phyloP scores from a whole-genome alignment of 2,113 vertebrate genomes.

The Zosterops hypoxanthus region DNA sequence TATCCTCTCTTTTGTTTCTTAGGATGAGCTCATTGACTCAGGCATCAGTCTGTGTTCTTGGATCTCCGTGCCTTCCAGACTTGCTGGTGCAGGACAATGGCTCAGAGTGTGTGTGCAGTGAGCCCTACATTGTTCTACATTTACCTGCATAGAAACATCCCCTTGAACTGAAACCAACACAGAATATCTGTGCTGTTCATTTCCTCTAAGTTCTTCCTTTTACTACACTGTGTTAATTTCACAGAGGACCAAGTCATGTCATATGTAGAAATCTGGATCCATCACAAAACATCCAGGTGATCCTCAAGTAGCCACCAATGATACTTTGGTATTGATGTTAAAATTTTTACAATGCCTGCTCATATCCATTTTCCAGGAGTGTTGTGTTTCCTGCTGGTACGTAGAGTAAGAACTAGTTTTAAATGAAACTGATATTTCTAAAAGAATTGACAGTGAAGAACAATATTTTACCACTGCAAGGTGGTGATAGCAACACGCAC shows the following conservation, averaged over 20 bases:
- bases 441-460: neutral
- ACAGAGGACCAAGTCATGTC: neutral
- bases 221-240: neutral
- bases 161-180: neutral
- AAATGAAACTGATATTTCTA: neutral
- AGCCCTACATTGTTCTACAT: neutral
- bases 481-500: neutral
- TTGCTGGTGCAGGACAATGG: neutral
- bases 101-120: accelerated
- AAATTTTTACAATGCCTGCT: neutral
- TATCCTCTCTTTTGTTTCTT: neutral
- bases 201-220: neutral
- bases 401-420: neutral
- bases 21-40: neutral
- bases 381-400: neutral
- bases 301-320: neutral
- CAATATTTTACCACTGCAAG: neutral
- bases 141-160: neutral
- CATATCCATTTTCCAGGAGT: neutral
- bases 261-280: neutral
- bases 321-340: neutral
- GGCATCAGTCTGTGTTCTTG: accelerated
- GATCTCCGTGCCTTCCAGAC: neutral
- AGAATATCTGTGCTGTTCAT: neutral
- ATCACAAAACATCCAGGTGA: neutral